Percentiles rank a stretch among this genome's conserved stretches.
Conservation (phyloP, 2,113 vertebrate species). For the Lycaon pictus region DNA sequence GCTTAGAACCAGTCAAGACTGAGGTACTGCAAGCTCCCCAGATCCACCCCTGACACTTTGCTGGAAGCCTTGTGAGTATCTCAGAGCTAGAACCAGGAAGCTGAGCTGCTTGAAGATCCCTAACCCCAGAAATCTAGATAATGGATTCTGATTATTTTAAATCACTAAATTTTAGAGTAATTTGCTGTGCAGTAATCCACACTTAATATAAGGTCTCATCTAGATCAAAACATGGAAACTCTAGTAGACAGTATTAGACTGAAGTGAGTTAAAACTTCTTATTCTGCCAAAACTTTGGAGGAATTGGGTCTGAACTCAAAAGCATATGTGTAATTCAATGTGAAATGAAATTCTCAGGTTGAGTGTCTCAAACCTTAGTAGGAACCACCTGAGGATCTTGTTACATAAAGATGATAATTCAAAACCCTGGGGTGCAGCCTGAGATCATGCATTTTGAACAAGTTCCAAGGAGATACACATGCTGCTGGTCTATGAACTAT, state of each 20-base stretch:
- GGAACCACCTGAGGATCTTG: not conserved
- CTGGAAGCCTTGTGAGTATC: not conserved
- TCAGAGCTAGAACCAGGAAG: not conserved
- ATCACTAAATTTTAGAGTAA: not conserved
- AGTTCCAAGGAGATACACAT: not conserved
- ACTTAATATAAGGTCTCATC: not conserved
- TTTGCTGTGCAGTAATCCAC: not conserved
- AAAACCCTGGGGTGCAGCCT: not conserved
- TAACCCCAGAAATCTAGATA: not conserved
- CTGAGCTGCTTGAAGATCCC: not conserved
- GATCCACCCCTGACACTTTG: not conserved
- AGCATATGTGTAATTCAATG: not conserved
- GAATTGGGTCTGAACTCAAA: not conserved
- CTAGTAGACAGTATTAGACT: not conserved
- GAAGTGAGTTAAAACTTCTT: not conserved
- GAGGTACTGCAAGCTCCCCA: not conserved
- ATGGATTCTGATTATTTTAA: not conserved
- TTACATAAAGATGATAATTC: not conserved
- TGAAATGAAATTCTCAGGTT: not conserved
- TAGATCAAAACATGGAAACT: not conserved
- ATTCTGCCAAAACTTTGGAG: not conserved
- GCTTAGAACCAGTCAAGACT: not conserved
- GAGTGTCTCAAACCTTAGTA: not conserved
- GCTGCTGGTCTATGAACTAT: not conserved
- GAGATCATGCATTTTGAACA: not conserved